Conservation (phyloP, 2,888 invertebrate genomes). For the Ornithoptera priamus region DNA sequence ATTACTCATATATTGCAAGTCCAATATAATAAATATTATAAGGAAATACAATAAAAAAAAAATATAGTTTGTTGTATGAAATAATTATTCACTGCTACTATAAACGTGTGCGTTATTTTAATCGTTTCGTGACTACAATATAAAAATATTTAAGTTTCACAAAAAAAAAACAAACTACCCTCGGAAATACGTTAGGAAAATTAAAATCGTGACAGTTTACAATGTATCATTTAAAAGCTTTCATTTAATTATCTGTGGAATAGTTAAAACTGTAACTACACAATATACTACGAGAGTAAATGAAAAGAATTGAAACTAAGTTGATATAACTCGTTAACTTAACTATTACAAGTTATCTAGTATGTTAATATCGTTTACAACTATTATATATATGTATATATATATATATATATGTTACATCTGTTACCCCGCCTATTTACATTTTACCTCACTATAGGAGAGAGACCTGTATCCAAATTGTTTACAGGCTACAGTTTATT, state of each 20-base stretch:
- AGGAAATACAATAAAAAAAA: neutral
- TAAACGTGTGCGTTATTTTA: neutral
- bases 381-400: slow-evolving; percentile 1
- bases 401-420: slow-evolving; percentile 15
- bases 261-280: too few species aligned
- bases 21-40: neutral
- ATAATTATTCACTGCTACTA: neutral
- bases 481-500: slow-evolving; percentile 36
- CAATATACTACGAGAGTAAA: neutral
- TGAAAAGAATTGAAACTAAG: slow-evolving; percentile 3
- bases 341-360: slow-evolving; percentile 10
- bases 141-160: neutral
- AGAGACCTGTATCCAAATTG: slow-evolving; percentile 26
- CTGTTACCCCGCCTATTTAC: slow-evolving; percentile 22
- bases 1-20: neutral
- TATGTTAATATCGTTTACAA: slow-evolving; percentile 14
- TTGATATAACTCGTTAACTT: neutral
- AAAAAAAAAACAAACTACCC: neutral
- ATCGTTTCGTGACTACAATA: neutral
- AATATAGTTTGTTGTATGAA: neutral
- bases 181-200: neutral
- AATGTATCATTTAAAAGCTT: neutral
- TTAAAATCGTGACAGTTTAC: neutral
- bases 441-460: slow-evolving; percentile 13
- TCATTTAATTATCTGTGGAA: neutral